phyloP scores from a whole-genome alignment of 2,113 vertebrate genomes.

The Tursiops truncatus region DNA sequence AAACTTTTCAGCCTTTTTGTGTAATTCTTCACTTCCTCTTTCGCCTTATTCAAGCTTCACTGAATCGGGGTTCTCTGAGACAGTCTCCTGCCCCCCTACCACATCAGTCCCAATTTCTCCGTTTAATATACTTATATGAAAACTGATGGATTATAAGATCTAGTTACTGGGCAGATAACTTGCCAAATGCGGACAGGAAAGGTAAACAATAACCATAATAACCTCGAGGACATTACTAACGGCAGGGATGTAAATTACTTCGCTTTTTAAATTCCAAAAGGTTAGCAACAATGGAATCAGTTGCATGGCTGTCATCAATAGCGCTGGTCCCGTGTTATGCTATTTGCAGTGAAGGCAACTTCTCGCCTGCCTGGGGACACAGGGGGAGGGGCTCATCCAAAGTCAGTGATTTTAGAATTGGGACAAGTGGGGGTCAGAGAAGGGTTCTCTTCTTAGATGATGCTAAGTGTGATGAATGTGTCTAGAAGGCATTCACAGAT shows the following conservation, averaged over 20 bases:
- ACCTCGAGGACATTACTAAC: neutral
- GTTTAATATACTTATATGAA: neutral
- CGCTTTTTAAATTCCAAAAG: neutral
- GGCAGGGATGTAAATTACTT: neutral
- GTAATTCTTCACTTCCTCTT: neutral
- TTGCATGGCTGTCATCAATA: fast-evolving
- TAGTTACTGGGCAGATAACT: neutral
- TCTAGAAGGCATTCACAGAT: neutral
- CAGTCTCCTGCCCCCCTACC: neutral
- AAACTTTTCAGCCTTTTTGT: neutral
- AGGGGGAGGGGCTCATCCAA: neutral
- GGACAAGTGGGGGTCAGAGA: neutral
- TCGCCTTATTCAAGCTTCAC: neutral
- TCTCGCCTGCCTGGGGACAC: neutral
- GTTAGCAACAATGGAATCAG: neutral
- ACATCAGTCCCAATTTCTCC: neutral
- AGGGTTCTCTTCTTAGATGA: neutral
- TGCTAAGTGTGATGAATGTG: neutral
- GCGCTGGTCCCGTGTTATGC: neutral
- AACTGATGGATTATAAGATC: neutral
- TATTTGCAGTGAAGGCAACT: neutral
- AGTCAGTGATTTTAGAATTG: neutral
- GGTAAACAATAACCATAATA: neutral
- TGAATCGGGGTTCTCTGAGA: neutral
- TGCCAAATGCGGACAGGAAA: neutral